Evolutionary conservation across 2,797 vertebrate species (phyloP).

Genomic region (Champsocephalus esox): DNA sequence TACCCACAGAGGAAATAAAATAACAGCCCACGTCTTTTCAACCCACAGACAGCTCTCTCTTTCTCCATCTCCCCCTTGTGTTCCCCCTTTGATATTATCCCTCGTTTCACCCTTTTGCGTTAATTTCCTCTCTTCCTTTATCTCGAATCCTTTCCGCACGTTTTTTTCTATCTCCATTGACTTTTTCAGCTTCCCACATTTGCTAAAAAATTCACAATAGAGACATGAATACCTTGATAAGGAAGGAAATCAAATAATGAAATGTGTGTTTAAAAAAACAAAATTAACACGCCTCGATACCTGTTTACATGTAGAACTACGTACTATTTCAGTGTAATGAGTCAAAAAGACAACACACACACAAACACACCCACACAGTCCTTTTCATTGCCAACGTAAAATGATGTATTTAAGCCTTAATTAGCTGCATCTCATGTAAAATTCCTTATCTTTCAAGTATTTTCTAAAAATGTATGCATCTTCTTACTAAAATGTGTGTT

Average conservation of each 20-base stretch:
- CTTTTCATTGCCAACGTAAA: too few relatives aligned
- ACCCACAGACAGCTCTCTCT: conserved; percentile 63
- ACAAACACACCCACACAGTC: not conserved
- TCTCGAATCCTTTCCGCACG: not conserved
- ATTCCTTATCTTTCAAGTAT: not conserved
- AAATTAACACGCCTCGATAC: not conserved
- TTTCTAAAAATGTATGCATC: not conserved
- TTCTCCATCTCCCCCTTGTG: conserved; percentile 39
- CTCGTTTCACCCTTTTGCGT: conserved; percentile 45
- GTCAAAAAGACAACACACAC: too few relatives aligned
- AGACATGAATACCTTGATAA: not conserved
- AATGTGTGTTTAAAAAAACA: not conserved
- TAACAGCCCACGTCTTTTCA: conserved; percentile 77
- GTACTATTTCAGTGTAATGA: not conserved
- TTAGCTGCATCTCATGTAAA: not conserved
- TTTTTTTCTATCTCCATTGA: not conserved
- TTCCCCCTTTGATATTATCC: conserved; percentile 48
- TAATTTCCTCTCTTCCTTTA: conserved; percentile 25
- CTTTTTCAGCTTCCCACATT: not conserved
- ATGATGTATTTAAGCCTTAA: too few relatives aligned
- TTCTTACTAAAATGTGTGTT: not conserved
- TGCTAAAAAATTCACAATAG: not conserved
- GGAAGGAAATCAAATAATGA: not conserved
- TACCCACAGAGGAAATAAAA: conserved; percentile 84
- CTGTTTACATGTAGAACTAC: not conserved